Evolutionary conservation across 2,797 vertebrate species (phyloP), one percentile per base, ranked within the genome.

Genomic region (Apodemus agrarius): DNA sequence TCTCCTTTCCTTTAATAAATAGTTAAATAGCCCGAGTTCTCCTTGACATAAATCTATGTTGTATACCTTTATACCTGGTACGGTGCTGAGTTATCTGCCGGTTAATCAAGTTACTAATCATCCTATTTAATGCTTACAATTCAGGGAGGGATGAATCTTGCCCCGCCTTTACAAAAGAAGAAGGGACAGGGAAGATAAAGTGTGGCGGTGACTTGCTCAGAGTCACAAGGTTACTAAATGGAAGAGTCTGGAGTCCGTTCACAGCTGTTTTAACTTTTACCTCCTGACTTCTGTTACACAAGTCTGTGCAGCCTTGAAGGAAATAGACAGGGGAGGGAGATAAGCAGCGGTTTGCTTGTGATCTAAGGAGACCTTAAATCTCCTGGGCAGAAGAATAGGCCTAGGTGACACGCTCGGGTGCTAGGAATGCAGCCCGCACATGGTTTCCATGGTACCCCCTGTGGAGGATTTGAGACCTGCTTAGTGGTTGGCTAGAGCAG

Each of bases 91-190:
- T n/a, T 67, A 37, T 87, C 63, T 52, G 29, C 54, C 46, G 82
- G n/a, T 21, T 72, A 37, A 37, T 21, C 19, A 72, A n/a, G 22
- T n/a, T 49, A 91, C 86, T 84, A 63, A 43, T 83, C 26, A 31
- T 40, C 72, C 46, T 72, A 75, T 69, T 52, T 57, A 93, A 88
- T 24, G 19, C 67, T 93, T 65, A 52, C 0, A n/a, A 6, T 49
- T 43, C 52, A 34, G 2, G 72, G 29, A 93, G 22, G 19, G 17
- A 86, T 52, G 16, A 40, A 82, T 82, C 37, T 79, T 87, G 49
- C 90, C 85, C 22, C 4, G 34, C 69, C 43, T 94, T 92, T 86
- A 81, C 59, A 92, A 54, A 95, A 85, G 26, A 93, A 29, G 46
- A 90, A 29, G 52, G 67, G 37, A 69, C 57, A 74, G 54, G 57